Base-by-base conservation (phyloP, 2,113 vertebrate genomes). In the Melanostigma gelatinosum region DNA sequence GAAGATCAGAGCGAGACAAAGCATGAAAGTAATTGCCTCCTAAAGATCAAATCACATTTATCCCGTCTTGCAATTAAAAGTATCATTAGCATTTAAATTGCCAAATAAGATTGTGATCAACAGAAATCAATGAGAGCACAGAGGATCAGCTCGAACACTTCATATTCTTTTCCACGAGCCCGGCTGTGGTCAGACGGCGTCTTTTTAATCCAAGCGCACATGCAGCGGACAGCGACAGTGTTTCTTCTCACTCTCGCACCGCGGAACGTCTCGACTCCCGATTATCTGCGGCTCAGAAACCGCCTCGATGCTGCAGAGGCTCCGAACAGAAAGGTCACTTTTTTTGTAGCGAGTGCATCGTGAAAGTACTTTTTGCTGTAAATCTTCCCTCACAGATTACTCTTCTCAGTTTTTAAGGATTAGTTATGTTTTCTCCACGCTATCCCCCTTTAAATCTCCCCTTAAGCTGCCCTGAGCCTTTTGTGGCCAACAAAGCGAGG, bases 71-170 rank as follows among this genome's bases (percentile, higher is more conserved):
- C 91, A 95, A 95, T 95, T 95, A 95, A 93, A 95, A 94, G 90
- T 93, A 93, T 92, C 91, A 95, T 95, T 95, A 94, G 93, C 93
- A 95, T 95, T 95, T 95, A 95, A 95, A 95, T 95, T 91, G 89
- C 82, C 91, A 93, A 94, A 93, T 94, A 92, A 93, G 94, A 95
- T 94, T 94, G 92, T 80, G 92, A 95, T 94, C 93, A 94, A 87
- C 82, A 90, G 86, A 92, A 93, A 94, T 95, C 94, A 92, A 95
- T 95, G 89, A 85, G 89, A 83, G 91, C 82, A 16, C 64, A 8
- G 12, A 78, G 86, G 89, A 93, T 85, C 81, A 82, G 83, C 78
- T 77, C 60, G 46, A 70, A 78, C 66, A 70, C 82, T 80, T 75
- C 78, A 78, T 60, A 12, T 60, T 85, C 75, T 83, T 84, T 78